Base-by-base conservation (phyloP, 2,797 vertebrate genomes). In the Chiroxiphia lanceolata region DNA sequence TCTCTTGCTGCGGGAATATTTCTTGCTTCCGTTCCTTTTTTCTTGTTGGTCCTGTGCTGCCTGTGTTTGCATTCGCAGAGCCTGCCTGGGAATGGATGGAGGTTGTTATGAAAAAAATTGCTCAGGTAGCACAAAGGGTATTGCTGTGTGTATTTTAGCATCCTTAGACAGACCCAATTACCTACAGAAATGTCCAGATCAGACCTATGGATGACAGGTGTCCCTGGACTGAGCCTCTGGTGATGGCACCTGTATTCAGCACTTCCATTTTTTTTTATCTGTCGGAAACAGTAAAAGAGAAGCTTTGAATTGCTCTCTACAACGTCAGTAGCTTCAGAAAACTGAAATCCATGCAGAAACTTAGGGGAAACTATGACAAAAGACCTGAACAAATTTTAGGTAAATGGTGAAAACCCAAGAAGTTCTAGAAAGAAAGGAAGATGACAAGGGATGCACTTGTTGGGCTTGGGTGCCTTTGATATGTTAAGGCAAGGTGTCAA, bases 31-130 rank as follows among this genome's bases (percentile, higher is more conserved):
- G 12, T 42, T 78, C 22, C 44, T 67, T 72, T 72, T 38, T 54
- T 36, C 31, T 69, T 53, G 38, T 29, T 85, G 17, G 23, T 61
- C 23, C 31, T 57, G 42, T 50, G 29, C 40, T 69, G 38, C 21
- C 54, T 48, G 19, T 38, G 22, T 65, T 75, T 85, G 54, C 25
- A 25, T 65, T 70, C 26, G 48, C 34, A 67, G 57, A 83, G 56
- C 16, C 29, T 71, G 59, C 29, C 36, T 74, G 27, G 74, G 57
- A 63, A 87, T 4, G 45, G 16, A 59, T 36, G 70, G 42, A 59
- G 25, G 29, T 33, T 63, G 31, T 51, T 56, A 72, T 2, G 31
- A 40, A 68, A 34, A 68, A 29, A 48, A 31, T n/a, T 0, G 0
- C 25, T 59, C 21, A 13, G 10, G 21, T 4, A 87, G 42, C 45